Base-by-base conservation (phyloP, 2,888 invertebrate genomes). In the Stenodera caucasica region DNA sequence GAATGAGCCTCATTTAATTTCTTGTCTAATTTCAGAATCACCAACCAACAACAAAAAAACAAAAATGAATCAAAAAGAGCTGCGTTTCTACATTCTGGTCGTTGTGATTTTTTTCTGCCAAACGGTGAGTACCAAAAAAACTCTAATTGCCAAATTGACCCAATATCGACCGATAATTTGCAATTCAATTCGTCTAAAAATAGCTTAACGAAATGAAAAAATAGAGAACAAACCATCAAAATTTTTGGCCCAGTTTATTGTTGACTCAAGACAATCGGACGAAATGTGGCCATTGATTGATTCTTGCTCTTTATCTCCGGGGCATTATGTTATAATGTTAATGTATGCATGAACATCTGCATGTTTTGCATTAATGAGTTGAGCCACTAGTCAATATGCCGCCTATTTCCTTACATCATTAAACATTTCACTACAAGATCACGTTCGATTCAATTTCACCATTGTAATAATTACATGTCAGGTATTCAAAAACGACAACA, bases 51-150 rank as follows among this genome's bases (percentile, higher is more conserved):
- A n/a, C n/a, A n/a, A n/a, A n/a, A n/a, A n/a, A n/a, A n/a, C n/a
- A n/a, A 40, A 9, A 21, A 45, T 45, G 45, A 23, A 67, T 68
- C 65, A 71, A 74, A 74, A 78, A 80, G 81, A 73, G 74, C 83
- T 83, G 83, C 82, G 81, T 78, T 80, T 82, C 75, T 77, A 76
- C 70, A 77, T 79, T 64, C 69, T 82, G 67, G 69, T 83, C 62
- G 67, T 82, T 67, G 78, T 81, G 75, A 81, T 82, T 80, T 81
- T 84, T 75, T 78, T 83, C 66, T 76, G 78, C 64, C 78, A 81
- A 76, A 80, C 81, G 83, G 84, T 84, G 72, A 83, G 83, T 81
- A 71, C 14, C 21, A 55, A 63, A 11, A n/a, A 32, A 33, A 18
- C 33, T 30, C 21, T 30, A 7, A 29, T 49, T 1, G 7, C 7